Percentiles rank a stretch among this genome's conserved stretches.
Conservation (phyloP, 2,113 vertebrate species). For the Pseudolaguvia tuberculata region DNA sequence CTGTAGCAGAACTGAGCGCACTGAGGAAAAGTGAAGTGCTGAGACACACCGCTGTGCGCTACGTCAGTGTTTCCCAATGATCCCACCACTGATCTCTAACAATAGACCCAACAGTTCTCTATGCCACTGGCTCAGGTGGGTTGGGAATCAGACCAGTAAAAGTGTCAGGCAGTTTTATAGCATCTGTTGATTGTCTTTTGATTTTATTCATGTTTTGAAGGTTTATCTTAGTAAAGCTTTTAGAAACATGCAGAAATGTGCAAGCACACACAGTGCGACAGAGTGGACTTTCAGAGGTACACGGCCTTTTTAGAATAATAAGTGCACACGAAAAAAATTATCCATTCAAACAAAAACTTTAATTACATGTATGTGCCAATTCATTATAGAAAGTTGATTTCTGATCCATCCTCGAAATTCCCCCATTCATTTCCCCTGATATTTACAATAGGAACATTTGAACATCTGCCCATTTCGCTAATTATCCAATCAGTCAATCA, state of each 20-base stretch:
- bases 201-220: background rate
- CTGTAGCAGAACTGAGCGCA: background rate
- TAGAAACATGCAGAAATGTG: too few relatives aligned
- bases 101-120: background rate
- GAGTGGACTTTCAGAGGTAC: too few relatives aligned
- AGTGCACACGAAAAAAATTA: too few relatives aligned
- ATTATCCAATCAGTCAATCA: background rate
- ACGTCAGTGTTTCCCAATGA: slow-evolving; percentile 31
- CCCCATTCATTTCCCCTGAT: too few relatives aligned
- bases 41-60: slow-evolving; percentile 7
- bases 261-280: too few relatives aligned
- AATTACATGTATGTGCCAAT: too few relatives aligned
- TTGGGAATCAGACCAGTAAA: background rate
- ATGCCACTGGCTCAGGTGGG: slow-evolving; percentile 1
- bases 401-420: too few relatives aligned
- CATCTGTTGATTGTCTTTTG: background rate
- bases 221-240: too few relatives aligned
- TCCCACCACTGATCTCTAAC: background rate
- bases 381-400: too few relatives aligned
- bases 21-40: background rate
- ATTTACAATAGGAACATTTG: background rate
- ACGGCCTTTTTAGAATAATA: too few relatives aligned
- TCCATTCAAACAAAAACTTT: too few relatives aligned
- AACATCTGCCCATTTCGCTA: background rate
- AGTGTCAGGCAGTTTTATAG: background rate